Evolutionary conservation across 2,113 vertebrate genomes (phyloP), one percentile per base, ranked within the genome.

Genomic region (Megaleporinus macrocephalus): DNA sequence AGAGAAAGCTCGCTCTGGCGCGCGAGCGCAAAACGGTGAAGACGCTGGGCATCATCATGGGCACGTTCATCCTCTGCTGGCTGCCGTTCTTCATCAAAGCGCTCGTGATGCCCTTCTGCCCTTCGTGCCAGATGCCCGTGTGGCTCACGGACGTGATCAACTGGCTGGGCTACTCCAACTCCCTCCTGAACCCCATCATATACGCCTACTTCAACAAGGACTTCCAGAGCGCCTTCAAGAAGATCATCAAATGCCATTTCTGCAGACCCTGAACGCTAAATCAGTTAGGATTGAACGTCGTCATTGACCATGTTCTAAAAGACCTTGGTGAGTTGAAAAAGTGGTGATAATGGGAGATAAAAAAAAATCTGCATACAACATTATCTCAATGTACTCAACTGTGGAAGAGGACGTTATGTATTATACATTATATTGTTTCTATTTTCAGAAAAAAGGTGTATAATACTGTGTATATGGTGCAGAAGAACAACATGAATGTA

Each of bases 201-300:
- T 99, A 99, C 83, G 98, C 98, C 13, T 99, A 99, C 88, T 99
- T 98, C 90, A 99, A 99, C 94, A 98, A 98, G 87, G 98, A 99
- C 92, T 99, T 99, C 79, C 97, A 98, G 94, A 97, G 94, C 89
- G 97, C 97, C 11, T 99, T 99, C 89, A 97, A 98, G 92, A 99
- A 98, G 92, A 99, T 99, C 70, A 84, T 98, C 82, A 97, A 95
- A 93, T 99, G 98, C 94, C 97, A 97, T 87, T 99, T 95, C 87
- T 98, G 97, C 89, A 93, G 92, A 88, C 93, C 92, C 53, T 97
- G 92, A 92, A 53, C 18, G 11, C 47, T 33, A 14, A 51, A 75
- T 66, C 68, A 41, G 26, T 41, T 44, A 7, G 41, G 41, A 44
- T 9, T 44, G 41, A 44, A 65, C 29, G 1, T 33, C 62, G 27